Evolutionary conservation across 2,113 vertebrate species (phyloP).

Genomic region (Dromas ardeola): DNA sequence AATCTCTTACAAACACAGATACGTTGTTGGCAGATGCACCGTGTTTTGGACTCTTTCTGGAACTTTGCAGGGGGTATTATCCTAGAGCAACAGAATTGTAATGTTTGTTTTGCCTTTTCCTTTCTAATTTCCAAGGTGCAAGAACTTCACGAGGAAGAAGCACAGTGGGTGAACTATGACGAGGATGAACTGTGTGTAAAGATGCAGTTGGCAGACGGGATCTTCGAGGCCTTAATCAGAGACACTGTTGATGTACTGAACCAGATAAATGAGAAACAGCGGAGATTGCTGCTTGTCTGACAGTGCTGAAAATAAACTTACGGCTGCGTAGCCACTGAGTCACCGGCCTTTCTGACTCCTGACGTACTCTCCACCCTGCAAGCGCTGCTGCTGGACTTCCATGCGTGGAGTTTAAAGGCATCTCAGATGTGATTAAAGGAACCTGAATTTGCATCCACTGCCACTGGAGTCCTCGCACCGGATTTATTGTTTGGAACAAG

Average conservation of each 20-base stretch:
- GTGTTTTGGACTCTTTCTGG: neutral
- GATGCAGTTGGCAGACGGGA: slow-evolving; percentile 96
- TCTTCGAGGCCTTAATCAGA: slow-evolving; percentile 93
- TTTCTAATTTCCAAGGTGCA: slow-evolving; percentile 82
- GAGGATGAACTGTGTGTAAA: slow-evolving; percentile 96
- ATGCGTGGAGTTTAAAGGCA: neutral
- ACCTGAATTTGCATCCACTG: slow-evolving; percentile 16
- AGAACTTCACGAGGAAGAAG: slow-evolving; percentile 95
- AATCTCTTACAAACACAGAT: slow-evolving; percentile 14
- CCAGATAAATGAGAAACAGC: slow-evolving; percentile 85
- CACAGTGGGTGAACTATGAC: slow-evolving; percentile 97
- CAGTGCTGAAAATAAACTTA: slow-evolving; percentile 70
- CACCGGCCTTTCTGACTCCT: slow-evolving; percentile 50
- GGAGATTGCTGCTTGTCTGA: slow-evolving; percentile 77
- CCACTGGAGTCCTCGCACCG: slow-evolving; percentile 31
- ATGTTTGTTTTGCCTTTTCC: neutral
- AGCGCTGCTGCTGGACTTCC: slow-evolving; percentile 39
- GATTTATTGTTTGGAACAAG: slow-evolving; percentile 11
- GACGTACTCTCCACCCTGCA: slow-evolving; percentile 23
- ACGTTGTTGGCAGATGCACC: neutral
- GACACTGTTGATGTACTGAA: slow-evolving; percentile 89
- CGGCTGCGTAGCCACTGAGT: slow-evolving; percentile 44
- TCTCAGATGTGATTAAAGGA: slow-evolving; percentile 20
- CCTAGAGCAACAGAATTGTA: neutral
- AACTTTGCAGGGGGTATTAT: neutral